Evolutionary conservation across 2,797 vertebrate species (phyloP), one percentile per base, ranked within the genome.

Genomic region (Odontamblyopus rebecca): DNA sequence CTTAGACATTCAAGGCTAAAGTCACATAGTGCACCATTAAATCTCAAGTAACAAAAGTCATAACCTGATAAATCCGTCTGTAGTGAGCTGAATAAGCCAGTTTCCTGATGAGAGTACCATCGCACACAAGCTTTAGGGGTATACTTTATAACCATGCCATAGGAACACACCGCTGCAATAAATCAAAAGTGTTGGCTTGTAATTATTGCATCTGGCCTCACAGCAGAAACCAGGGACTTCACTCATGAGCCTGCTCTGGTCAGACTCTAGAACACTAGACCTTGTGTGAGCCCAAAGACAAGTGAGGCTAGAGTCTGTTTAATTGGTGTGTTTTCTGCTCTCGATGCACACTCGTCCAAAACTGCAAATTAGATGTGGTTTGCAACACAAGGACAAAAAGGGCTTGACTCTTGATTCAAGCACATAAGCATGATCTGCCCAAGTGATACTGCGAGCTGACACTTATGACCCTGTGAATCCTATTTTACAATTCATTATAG

Each of bases 281-380:
- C 81, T 76, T 53, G 59, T 81, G 83, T 80, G 76, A 82, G 86
- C 76, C 87, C 86, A 89, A 86, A 89, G 90, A 88, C 86, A 85
- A 90, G 89, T 50, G 75, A 87, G 83, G 81, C 78, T 82, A 83
- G 77, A 88, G 77, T 88, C 86, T 87, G 85, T 88, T 89, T 91
- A 91, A 92, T 91, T 91, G 88, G 80, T 76, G 77, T 70, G 76
- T 85, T 89, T 88, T 76, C 48, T 30, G 80, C 82, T 78, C 70
- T 72, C 44, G 11, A 73, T 79, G 69, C 77, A 77, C 18, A 35
- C 79, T 73, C 68, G 69, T 78, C 74, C 59, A 72, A 72, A 75
- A 83, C 86, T 82, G 78, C 86, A 89, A 88, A 90, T 91, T 81
- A 91, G 84, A 83, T 90, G 71, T 81, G 85, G 71, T 77, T 79